Percentiles rank a stretch among this genome's conserved stretches.
These are phyloP conservation scores for Marmota monax DNA, from an alignment of 2,113 vertebrate species.

Conservation along the genomic window DNA sequence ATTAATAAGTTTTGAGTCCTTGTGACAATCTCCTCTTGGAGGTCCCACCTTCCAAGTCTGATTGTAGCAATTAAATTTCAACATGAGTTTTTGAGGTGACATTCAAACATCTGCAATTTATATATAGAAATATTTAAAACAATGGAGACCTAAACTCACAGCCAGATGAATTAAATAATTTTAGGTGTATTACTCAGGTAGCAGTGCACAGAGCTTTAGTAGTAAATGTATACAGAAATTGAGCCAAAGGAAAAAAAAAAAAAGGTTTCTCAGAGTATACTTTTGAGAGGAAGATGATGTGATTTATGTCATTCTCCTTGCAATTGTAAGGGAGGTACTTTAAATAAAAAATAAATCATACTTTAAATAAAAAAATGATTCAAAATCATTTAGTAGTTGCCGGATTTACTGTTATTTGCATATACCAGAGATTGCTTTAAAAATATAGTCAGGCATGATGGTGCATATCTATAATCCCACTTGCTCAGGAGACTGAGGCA, in stretches of 20 bases:
- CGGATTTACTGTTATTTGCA: slow-evolving; percentile 41
- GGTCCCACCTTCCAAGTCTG: neutral
- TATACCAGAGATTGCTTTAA: slow-evolving; percentile 46
- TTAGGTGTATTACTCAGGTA: neutral
- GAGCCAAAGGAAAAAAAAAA: neutral
- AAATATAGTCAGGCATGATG: neutral
- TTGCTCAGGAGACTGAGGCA: too few species aligned
- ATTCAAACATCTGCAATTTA: neutral
- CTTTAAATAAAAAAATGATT: slow-evolving; percentile 52
- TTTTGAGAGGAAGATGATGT: neutral
- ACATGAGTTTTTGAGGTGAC: neutral
- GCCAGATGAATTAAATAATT: neutral
- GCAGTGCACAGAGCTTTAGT: neutral
- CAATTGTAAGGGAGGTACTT: neutral
- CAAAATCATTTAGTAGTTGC: neutral
- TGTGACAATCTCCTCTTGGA: neutral
- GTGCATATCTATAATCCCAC: too few species aligned
- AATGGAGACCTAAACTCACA: neutral
- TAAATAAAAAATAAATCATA: neutral
- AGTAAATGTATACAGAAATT: neutral
- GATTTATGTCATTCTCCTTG: neutral
- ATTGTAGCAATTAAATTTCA: neutral
- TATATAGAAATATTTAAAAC: neutral
- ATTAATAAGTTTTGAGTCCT: neutral
- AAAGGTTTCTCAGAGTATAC: neutral